Evolutionary conservation across 2,113 vertebrate species (phyloP).

Genomic region (Chloropsis cyanopogon): DNA sequence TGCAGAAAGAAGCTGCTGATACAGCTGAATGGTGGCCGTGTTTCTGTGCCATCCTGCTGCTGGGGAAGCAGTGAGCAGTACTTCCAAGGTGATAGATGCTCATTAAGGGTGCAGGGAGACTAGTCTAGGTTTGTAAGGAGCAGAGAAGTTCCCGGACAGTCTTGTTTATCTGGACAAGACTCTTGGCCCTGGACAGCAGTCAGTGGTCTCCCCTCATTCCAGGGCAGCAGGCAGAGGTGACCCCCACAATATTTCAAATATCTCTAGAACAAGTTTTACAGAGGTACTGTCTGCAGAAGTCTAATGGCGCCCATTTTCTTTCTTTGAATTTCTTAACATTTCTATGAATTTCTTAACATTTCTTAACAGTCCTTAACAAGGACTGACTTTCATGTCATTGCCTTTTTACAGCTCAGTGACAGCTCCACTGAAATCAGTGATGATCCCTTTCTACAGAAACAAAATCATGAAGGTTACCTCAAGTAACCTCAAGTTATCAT

Average conservation of each 20-base stretch:
- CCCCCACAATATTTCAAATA: not conserved
- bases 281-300: not conserved
- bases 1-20: not conserved
- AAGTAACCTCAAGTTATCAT: no score
- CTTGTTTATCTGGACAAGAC: not conserved
- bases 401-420: not conserved
- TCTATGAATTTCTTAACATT: not conserved
- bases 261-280: not conserved
- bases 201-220: fast-evolving
- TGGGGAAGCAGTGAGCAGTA: not conserved
- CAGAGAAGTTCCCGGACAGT: not conserved
- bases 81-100: not conserved
- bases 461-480: not conserved
- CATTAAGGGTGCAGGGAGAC: not conserved
- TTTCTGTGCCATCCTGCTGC: not conserved
- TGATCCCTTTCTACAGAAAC: not conserved
- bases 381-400: not conserved
- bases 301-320: not conserved
- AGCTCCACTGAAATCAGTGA: not conserved
- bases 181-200: no score
- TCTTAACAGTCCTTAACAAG: no score
- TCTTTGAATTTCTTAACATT: not conserved
- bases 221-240: not conserved
- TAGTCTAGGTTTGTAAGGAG: not conserved
- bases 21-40: fast-evolving